Percentiles rank a stretch among this genome's conserved stretches.
Conservation (phyloP, 2,888 invertebrate genomes). For the Sphecodes monilicornis region DNA sequence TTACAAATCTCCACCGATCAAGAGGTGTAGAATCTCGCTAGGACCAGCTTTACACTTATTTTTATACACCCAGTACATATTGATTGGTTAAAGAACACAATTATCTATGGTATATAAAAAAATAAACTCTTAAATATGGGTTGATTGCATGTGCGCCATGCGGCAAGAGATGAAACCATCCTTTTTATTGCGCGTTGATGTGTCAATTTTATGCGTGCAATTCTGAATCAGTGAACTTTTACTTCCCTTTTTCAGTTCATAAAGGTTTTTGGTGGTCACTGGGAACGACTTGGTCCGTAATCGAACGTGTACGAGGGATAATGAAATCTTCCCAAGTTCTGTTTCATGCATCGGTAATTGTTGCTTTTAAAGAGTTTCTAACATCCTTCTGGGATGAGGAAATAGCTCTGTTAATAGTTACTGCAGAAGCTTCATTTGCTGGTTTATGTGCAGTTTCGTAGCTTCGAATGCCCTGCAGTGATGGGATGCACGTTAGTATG, state of each 20-base stretch:
- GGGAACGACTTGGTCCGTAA: background rate
- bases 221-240: background rate
- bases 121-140: too few relatives aligned
- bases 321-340: background rate
- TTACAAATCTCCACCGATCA: too few relatives aligned
- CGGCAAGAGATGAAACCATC: too few relatives aligned
- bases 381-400: conserved; percentile 5
- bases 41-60: too few relatives aligned
- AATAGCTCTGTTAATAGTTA: background rate
- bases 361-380: background rate
- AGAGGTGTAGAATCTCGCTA: too few relatives aligned
- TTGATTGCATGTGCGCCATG: too few relatives aligned
- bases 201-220: background rate
- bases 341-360: conserved; percentile 1
- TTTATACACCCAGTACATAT: too few relatives aligned
- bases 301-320: background rate
- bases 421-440: background rate
- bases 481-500: background rate
- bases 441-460: background rate
- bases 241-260: background rate
- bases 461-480: background rate
- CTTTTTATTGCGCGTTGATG: background rate
- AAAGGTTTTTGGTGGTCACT: background rate
- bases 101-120: too few relatives aligned
- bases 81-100: too few relatives aligned